These are phyloP conservation scores for Nasonia giraulti DNA, from an alignment of 1,140 invertebrate species.

Conservation along the genomic window DNA sequence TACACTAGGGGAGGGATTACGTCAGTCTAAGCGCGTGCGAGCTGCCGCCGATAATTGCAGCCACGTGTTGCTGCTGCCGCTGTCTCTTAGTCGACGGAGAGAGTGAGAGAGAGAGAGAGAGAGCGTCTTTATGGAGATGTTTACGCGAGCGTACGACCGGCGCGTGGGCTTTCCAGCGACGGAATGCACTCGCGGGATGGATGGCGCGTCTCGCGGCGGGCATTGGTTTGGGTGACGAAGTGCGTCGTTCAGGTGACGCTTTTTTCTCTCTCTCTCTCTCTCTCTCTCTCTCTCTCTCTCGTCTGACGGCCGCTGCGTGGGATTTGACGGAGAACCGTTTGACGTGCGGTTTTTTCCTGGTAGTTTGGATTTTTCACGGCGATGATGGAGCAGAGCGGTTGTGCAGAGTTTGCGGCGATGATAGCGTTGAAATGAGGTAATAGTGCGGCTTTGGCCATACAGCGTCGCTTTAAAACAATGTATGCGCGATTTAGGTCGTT, in stretches of 20 bases:
- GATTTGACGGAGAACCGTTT: too few species aligned
- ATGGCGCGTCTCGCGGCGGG: too few species aligned
- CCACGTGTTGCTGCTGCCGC: background rate
- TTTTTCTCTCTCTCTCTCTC: too few species aligned
- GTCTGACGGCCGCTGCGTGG: too few species aligned
- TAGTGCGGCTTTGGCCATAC: background rate
- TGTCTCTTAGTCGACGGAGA: background rate
- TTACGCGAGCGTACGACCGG: background rate
- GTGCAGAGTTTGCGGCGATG: too few species aligned
- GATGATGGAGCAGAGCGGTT: too few species aligned
- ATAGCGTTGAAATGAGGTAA: background rate
- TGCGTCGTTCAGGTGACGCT: background rate
- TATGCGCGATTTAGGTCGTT: too few species aligned
- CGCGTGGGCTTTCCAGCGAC: background rate
- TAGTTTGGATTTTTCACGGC: too few species aligned
- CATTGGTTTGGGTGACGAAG: too few species aligned
- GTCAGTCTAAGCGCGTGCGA: slow-evolving; percentile 16
- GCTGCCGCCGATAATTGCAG: slow-evolving; percentile 18
- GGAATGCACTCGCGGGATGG: background rate
- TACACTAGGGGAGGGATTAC: slow-evolving; percentile 6
- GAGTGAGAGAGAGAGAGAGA: background rate
- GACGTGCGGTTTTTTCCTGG: too few species aligned
- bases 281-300: too few species aligned
- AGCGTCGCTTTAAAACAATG: too few species aligned
- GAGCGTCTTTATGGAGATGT: slow-evolving; percentile 38